Conservation (phyloP, 2,888 invertebrate species). For the Limnephilus marmoratus region DNA sequence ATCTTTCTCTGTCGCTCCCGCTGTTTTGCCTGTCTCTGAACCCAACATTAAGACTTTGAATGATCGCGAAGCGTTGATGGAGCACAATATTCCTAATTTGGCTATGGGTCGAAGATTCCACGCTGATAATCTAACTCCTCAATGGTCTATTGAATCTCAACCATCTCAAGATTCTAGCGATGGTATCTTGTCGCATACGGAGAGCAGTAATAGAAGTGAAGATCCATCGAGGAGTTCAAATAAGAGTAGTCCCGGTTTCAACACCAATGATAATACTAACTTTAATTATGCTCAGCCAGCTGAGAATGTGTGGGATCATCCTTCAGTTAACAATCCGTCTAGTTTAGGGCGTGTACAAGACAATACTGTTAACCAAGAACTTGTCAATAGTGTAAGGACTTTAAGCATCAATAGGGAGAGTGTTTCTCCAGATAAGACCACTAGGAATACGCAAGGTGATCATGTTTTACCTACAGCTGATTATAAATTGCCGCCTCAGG, state of each 20-base stretch:
- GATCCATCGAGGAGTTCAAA: slow-evolving; percentile 78
- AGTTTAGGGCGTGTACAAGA: slow-evolving; percentile 28
- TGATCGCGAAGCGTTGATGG: slow-evolving; percentile 73
- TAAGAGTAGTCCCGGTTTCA: slow-evolving; percentile 74
- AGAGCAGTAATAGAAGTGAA: slow-evolving; percentile 79
- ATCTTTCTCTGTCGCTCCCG: slow-evolving; percentile 35
- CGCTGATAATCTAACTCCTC: slow-evolving; percentile 72
- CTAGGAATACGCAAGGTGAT: slow-evolving; percentile 25
- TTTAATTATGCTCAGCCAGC: slow-evolving; percentile 72
- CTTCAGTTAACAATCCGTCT: slow-evolving; percentile 67
- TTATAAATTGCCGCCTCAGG: slow-evolving; percentile 47
- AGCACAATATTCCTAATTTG: slow-evolving; percentile 73
- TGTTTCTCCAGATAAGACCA: slow-evolving; percentile 67
- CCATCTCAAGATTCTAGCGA: slow-evolving; percentile 82
- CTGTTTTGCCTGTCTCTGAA: slow-evolving; percentile 33
- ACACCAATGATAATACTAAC: slow-evolving; percentile 71
- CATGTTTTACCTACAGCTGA: background rate
- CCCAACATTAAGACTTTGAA: slow-evolving; percentile 70
- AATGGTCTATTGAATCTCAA: slow-evolving; percentile 83
- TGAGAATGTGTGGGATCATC: slow-evolving; percentile 66
- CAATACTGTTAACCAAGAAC: slow-evolving; percentile 68
- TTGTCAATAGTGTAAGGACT: slow-evolving; percentile 71
- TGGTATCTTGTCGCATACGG: slow-evolving; percentile 79
- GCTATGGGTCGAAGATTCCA: slow-evolving; percentile 73
- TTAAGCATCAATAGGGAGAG: slow-evolving; percentile 70